Evolutionary conservation across 2,113 vertebrate genomes (phyloP).

Genomic region (Lethenteron reissneri): DNA sequence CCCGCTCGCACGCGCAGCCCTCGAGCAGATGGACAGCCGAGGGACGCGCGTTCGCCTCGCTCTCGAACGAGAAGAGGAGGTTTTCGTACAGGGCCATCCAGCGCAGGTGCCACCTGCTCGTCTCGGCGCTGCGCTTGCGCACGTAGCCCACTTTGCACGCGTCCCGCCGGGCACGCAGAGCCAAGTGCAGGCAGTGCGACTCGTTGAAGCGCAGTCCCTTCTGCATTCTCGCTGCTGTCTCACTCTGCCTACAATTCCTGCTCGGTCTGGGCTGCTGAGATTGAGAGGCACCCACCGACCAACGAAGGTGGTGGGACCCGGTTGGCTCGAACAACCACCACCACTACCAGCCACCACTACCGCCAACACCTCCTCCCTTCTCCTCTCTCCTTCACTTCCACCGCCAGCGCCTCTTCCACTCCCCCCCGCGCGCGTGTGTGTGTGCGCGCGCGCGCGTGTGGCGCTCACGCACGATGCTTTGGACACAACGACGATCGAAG

Average conservation of each 20-base stretch:
- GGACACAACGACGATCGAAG: no score
- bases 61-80: constrained; percentile 86
- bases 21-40: constrained; percentile 89
- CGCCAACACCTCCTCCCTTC: no score
- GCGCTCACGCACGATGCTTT: no score
- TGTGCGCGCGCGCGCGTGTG: no score
- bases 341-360: no score
- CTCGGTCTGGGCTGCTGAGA: no score
- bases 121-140: constrained; percentile 73
- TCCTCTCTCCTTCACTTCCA: no score
- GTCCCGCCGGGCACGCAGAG: constrained; percentile 64
- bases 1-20: constrained; percentile 74
- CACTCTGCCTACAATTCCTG: neutral
- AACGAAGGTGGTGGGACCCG: no score
- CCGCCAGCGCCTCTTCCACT: no score
- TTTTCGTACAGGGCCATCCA: constrained; percentile 91
- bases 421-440: no score
- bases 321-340: no score
- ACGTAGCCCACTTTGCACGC: constrained; percentile 69
- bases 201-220: constrained; percentile 88
- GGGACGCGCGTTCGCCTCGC: constrained; percentile 66
- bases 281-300: no score
- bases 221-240: constrained; percentile 40
- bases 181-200: constrained; percentile 70
- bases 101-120: constrained; percentile 87